Conservation (phyloP, 2,797 vertebrate species). For the Lepilemur ruficaudatus region DNA sequence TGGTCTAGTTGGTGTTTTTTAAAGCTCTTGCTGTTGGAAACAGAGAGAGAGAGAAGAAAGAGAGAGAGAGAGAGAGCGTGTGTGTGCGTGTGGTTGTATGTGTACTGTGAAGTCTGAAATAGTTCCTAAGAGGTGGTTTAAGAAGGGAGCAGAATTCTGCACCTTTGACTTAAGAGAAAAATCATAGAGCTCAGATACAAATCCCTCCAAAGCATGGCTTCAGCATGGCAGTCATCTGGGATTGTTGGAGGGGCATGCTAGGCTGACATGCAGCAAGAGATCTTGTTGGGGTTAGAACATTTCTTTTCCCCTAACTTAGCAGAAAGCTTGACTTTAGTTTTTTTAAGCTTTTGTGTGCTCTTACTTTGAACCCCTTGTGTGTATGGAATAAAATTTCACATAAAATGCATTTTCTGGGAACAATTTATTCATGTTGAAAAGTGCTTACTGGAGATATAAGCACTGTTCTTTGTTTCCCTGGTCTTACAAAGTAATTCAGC, state of each 20-base stretch:
- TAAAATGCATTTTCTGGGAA: slow-evolving; percentile 59
- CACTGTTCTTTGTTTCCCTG: slow-evolving; percentile 38
- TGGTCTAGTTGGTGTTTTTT: neutral
- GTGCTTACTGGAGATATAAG: slow-evolving; percentile 54
- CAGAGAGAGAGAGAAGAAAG: too few species aligned
- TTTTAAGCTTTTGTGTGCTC: neutral
- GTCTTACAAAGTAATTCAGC: slow-evolving; percentile 53
- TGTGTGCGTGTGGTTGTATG: neutral
- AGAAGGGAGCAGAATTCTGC: neutral
- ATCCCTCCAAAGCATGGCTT: neutral
- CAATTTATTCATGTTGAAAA: slow-evolving; percentile 59
- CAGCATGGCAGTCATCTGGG: neutral
- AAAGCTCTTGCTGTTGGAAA: neutral
- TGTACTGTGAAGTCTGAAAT: neutral
- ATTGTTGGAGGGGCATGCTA: neutral
- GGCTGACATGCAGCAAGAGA: neutral
- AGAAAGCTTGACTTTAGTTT: slow-evolving; percentile 34
- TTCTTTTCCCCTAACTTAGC: neutral
- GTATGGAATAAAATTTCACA: slow-evolving; percentile 62
- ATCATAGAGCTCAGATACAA: slow-evolving; percentile 31
- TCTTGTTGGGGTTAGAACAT: neutral
- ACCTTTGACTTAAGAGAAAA: slow-evolving; percentile 35
- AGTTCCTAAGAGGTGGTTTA: neutral
- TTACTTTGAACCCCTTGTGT: slow-evolving; percentile 38
- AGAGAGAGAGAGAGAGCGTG: neutral